phyloP scores from a whole-genome alignment of 2,888 invertebrate species.

The Pristionchus entomophagus region DNA sequence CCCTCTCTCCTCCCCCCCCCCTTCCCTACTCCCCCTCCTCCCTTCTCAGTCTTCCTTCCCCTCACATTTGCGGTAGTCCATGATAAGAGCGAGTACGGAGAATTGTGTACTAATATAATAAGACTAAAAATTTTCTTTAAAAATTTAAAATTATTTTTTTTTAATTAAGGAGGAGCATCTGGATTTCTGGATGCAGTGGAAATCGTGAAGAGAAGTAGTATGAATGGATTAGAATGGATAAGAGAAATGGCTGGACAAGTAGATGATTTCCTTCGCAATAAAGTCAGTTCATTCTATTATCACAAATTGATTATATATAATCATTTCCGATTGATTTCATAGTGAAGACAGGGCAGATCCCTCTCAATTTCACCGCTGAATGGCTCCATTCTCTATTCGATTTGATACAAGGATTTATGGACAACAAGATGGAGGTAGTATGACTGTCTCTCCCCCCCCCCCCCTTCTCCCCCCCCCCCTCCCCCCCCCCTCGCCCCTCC shows the following conservation, averaged over 20 bases:
- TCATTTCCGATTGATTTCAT: background rate
- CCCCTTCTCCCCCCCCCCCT: background rate
- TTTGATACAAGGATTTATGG: background rate
- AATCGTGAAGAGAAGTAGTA: background rate
- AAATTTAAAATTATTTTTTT: too few relatives aligned
- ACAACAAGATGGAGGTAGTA: constrained; percentile 8
- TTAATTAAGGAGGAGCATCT: background rate
- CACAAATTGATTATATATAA: background rate
- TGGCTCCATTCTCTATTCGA: background rate
- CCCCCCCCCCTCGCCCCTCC: background rate
- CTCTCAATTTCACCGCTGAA: background rate
- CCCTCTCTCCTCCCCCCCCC: too few relatives aligned
- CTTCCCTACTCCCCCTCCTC: too few relatives aligned
- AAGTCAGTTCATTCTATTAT: background rate
- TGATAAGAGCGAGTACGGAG: too few relatives aligned
- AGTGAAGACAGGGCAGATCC: background rate
- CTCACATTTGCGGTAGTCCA: background rate
- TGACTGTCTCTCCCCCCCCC: too few relatives aligned
- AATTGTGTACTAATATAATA: too few relatives aligned
- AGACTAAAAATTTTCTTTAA: too few relatives aligned
- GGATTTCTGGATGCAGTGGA: constrained; percentile 4
- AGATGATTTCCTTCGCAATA: background rate
- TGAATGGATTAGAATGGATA: background rate
- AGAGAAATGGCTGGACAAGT: background rate
- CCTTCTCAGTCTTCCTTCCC: too few relatives aligned